phyloP scores from a whole-genome alignment of 2,113 vertebrate species.

The Syngnathus scovelli region DNA sequence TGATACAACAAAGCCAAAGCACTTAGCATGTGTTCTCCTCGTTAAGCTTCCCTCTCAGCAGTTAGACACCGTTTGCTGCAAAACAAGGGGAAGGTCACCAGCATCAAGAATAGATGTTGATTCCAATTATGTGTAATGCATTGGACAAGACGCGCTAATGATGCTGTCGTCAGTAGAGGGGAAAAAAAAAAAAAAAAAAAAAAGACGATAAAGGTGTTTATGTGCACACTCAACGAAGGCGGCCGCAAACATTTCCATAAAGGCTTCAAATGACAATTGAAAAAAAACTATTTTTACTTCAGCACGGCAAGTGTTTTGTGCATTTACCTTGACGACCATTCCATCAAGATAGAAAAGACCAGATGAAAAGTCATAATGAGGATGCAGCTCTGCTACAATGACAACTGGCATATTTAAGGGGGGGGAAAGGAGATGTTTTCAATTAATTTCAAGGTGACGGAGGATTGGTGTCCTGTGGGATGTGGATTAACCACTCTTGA shows the following conservation, averaged over 20 bases:
- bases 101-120: slow-evolving; percentile 69
- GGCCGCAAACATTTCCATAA: slow-evolving; percentile 58
- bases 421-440: slow-evolving; percentile 82
- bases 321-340: slow-evolving; percentile 59
- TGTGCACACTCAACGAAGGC: slow-evolving; percentile 52
- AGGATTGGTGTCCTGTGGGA: slow-evolving; percentile 83
- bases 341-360: slow-evolving; percentile 65
- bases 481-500: slow-evolving; percentile 84
- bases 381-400: slow-evolving; percentile 74
- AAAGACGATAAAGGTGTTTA: slow-evolving; percentile 55
- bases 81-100: slow-evolving; percentile 69
- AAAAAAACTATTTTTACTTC: slow-evolving; percentile 31
- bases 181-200: slow-evolving; percentile 23
- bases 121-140: slow-evolving; percentile 70
- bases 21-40: slow-evolving; percentile 62
- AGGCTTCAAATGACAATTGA: slow-evolving; percentile 62
- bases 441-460: slow-evolving; percentile 99
- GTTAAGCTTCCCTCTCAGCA: slow-evolving; percentile 62
- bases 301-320: slow-evolving; percentile 41
- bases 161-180: slow-evolving; percentile 55
- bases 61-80: slow-evolving; percentile 57
- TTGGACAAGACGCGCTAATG: slow-evolving; percentile 68
- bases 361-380: slow-evolving; percentile 60
- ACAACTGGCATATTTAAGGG: slow-evolving; percentile 69
- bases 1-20: slow-evolving; percentile 57